phyloP scores from a whole-genome alignment of 1,140 invertebrate species.

The Tenebrio molitor region DNA sequence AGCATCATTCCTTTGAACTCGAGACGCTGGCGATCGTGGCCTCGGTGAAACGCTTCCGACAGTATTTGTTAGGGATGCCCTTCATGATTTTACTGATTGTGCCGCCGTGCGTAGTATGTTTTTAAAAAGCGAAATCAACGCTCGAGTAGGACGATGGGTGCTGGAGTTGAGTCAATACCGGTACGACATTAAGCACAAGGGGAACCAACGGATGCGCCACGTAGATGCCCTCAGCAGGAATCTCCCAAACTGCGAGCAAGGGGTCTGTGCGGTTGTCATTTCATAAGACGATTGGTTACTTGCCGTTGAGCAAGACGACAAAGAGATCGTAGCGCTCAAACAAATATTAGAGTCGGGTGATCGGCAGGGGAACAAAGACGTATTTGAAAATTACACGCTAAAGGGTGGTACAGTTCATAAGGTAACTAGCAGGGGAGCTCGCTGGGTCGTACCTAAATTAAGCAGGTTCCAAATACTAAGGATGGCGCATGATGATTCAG shows the following conservation, averaged over 20 bases:
- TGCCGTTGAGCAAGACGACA: constrained; percentile 57
- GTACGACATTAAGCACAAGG: constrained; percentile 49
- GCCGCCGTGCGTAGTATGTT: too few species aligned
- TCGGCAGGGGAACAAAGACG: constrained; percentile 17
- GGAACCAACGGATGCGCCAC: constrained; percentile 58
- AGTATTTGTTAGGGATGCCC: too few species aligned
- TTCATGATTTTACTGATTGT: too few species aligned
- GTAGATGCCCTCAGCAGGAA: constrained; percentile 64
- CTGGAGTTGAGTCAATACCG: constrained; percentile 5
- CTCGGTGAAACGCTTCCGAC: too few species aligned
- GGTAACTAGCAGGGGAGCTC: background rate
- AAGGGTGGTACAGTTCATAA: constrained; percentile 39
- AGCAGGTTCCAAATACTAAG: constrained; percentile 55
- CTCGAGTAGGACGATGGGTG: too few species aligned
- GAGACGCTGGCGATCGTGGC: too few species aligned
- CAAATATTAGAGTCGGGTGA: constrained; percentile 52
- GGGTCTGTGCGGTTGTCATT: constrained; percentile 39
- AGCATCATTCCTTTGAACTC: too few species aligned
- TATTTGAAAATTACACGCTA: constrained; percentile 39
- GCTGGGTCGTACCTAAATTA: constrained; percentile 9
- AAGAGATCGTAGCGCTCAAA: constrained; percentile 51
- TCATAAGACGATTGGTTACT: constrained; percentile 58
- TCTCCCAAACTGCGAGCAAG: constrained; percentile 42
- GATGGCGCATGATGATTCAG: constrained; percentile 62
- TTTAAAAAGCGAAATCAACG: too few species aligned